A percentile compares a stretch with the other conserved stretches of the same genome.
Conservation (phyloP, 2,797 vertebrate species). For the Prunella strophiata region DNA sequence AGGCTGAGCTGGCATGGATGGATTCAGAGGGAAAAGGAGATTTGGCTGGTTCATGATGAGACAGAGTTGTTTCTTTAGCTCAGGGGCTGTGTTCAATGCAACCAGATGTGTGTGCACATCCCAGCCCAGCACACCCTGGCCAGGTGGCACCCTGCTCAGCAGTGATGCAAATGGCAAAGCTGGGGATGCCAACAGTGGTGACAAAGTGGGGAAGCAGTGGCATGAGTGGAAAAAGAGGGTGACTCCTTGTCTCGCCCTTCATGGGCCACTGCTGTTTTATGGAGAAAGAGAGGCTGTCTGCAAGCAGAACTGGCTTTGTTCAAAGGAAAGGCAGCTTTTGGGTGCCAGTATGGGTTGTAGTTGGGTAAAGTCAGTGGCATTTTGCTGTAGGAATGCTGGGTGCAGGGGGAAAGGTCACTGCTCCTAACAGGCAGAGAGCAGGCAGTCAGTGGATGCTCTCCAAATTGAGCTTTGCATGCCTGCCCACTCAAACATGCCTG, state of each 20-base stretch:
- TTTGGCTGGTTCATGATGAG: neutral
- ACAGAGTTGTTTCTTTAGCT: neutral
- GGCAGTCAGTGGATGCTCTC: fast-evolving
- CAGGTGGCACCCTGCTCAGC: neutral
- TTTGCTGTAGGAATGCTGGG: neutral
- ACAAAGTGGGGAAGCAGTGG: neutral
- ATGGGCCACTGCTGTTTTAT: fast-evolving
- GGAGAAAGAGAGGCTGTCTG: neutral
- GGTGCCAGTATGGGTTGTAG: neutral
- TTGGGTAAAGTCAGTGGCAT: neutral
- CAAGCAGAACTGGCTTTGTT: neutral
- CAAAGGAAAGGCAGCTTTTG: neutral
- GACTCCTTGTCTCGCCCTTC: neutral
- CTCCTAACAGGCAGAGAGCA: neutral
- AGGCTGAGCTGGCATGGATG: neutral
- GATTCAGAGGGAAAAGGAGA: neutral
- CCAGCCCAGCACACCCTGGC: neutral
- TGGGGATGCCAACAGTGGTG: neutral
- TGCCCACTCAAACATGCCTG: neutral
- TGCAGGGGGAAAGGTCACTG: neutral
- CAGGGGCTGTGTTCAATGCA: neutral
- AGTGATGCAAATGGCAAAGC: fast-evolving
- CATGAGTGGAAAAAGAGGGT: neutral
- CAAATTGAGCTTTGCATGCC: neutral
- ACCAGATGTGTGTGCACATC: neutral